Conservation (phyloP, 2,113 vertebrate genomes). For the Datnioides undecimradiatus region DNA sequence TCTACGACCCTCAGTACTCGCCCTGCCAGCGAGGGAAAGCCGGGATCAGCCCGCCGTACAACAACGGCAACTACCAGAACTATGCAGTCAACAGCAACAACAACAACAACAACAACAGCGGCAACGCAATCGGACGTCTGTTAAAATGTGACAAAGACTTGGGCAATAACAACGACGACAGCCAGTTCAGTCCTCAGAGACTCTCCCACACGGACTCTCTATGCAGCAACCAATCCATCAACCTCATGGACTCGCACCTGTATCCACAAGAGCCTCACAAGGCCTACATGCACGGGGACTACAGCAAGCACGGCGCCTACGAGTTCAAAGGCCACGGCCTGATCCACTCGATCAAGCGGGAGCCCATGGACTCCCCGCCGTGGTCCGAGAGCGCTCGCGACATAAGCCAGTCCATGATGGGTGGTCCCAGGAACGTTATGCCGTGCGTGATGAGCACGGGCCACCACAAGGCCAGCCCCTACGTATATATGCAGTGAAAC, state of each 20-base stretch:
- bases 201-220: conserved; percentile 82
- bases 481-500: conserved; percentile 82
- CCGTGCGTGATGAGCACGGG: conserved; percentile 78
- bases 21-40: conserved; percentile 87
- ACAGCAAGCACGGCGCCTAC: conserved; percentile 78
- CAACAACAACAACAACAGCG: conserved; percentile 67
- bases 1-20: conserved; percentile 80
- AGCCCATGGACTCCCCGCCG: conserved; percentile 89
- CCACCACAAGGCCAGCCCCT: conserved; percentile 80
- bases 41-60: conserved; percentile 80
- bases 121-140: conserved; percentile 67
- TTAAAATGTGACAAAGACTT: conserved; percentile 86
- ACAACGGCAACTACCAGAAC: conserved; percentile 83
- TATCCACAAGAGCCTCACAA: conserved; percentile 83
- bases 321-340: conserved; percentile 87
- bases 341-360: conserved; percentile 90
- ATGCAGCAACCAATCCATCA: conserved; percentile 74
- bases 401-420: conserved; percentile 66
- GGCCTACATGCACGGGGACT: conserved; percentile 81
- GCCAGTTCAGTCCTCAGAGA: conserved; percentile 81
- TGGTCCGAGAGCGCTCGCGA: conserved; percentile 82
- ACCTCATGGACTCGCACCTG: conserved; percentile 81
- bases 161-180: conserved; percentile 54
- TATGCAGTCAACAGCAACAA: conserved; percentile 70
- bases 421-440: conserved; percentile 83